Base-by-base conservation (phyloP, 2,888 invertebrate species). In the Tetragonula carbonaria region DNA sequence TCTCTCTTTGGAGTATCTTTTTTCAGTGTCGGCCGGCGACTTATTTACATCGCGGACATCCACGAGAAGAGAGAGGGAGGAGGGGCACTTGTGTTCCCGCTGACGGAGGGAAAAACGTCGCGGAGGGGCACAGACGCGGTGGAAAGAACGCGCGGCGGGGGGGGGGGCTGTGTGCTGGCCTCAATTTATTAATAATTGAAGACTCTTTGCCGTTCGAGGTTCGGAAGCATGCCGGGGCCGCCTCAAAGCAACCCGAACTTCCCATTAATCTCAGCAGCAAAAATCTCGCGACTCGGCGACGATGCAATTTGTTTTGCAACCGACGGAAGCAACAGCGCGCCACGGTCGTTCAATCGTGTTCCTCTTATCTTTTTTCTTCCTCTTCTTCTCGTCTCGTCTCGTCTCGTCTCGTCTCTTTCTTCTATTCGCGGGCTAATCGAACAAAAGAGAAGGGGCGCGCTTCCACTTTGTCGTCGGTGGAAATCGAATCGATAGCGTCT, bases 1-100 rank as follows among this genome's bases (percentile, higher is more conserved):
- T 3, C 33, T 33, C 68, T 53, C n/a, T 57, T 45, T 50, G 23
- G 55, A 38, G 1, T 45, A 1, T 45, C 67, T 59, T 73, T 76
- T 75, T 70, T 75, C 75, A 73, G 62, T 50, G 65, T 73, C 80
- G 74, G 78, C 81, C 59, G 78, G 63, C 73, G 73, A 86, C 73
- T 84, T 84, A 84, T 86, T 86, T 86, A 81, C 85, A 86, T 85
- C 78, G 85, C 63, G 75, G 75, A 79, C 55, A 85, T 63, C 33
- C 68, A 65, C 6, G 74, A 83, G 84, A 28, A 28, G 33, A 33
- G 33, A 33, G 33, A 3, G 33, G 33, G 2, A 33, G 28, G 28
- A 28, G 28, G 38, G 59, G 67, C 63, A 67, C 84, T 84, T 66
- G 70, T 57, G 51, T 28, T 51, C 11, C 23, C 57, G 71, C 74